Evolutionary conservation across 92 coral and sea anemone genomes (phyloP).

Genomic region (Siderastrea siderea): DNA sequence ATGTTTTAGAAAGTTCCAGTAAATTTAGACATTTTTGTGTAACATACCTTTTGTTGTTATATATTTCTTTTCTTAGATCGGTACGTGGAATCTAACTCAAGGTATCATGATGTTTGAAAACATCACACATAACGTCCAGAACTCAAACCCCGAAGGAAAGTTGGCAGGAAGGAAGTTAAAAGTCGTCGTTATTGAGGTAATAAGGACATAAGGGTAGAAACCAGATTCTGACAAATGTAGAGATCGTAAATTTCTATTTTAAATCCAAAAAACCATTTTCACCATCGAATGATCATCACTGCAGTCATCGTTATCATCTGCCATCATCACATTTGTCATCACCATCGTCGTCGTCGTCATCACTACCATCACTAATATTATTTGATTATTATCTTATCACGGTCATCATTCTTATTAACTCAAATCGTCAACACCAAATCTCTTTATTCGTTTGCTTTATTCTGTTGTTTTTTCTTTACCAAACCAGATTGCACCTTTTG

Average conservation of each 20-base stretch:
- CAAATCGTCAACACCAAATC: too few species aligned
- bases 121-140: not conserved
- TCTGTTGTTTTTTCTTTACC: too few species aligned
- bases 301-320: too few species aligned
- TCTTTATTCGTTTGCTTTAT: too few species aligned
- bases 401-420: too few species aligned
- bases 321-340: not conserved
- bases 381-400: too few species aligned
- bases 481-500: too few species aligned
- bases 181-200: conserved; percentile 32
- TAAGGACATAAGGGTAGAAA: not conserved
- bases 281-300: conserved; percentile 5
- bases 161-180: conserved; percentile 39
- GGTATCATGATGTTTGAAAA: not conserved
- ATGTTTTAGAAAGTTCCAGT: too few species aligned
- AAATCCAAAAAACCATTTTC: not conserved
- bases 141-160: not conserved
- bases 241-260: too few species aligned
- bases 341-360: not conserved
- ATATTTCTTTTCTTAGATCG: conserved; percentile 7
- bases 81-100: conserved; percentile 33
- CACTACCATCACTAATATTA: not conserved
- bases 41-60: not conserved
- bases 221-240: too few species aligned
- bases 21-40: too few species aligned